Base-by-base conservation (phyloP, 2,797 vertebrate genomes). In the Anniella stebbinsi region DNA sequence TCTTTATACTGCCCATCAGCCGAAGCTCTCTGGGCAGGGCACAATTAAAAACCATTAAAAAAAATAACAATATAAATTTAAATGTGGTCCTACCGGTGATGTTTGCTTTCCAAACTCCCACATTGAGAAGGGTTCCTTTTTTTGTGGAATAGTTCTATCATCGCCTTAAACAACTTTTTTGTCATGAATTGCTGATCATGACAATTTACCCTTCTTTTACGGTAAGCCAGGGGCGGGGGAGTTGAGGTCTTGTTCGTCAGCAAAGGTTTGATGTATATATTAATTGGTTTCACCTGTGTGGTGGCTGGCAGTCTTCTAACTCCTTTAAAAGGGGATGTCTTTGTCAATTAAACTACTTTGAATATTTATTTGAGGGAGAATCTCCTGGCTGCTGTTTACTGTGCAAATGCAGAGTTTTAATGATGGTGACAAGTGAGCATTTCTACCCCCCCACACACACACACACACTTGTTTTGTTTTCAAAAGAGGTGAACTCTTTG, bases 251-350 rank as follows among this genome's bases (percentile, higher is more conserved):
- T 28, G 38, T 87, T 88, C 85, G n/a, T 93, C 84, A 84, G 87
- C 80, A 92, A 85, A 90, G 70, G 93, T 93, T 41, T 70, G 92
- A 88, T 30, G 87, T 91, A 82, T 90, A 80, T 86, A 92, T 92
- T 94, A 96, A 96, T 96, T 96, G 93, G 92, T 92, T 94, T 96
- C 95, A 90, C 92, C 94, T 92, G 77, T 63, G 87, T 48, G 80
- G 63, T 25, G 54, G 89, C 41, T 93, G 94, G 95, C 93, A 94
- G 25, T 83, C 92, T 76, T 88, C 69, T 88, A 23, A 60, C 36
- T 89, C 66, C 83, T 88, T 54, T 87, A 70, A 91, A 92, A 72
- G 82, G 67, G 88, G 87, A 28, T 87, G 89, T 90, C 12, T 81
- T 95, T 92, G 90, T 96, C 95, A 94, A 89, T 96, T 95, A 95